Evolutionary conservation across 2,113 vertebrate species (phyloP).

Genomic region (Potamarius usumacintae): DNA sequence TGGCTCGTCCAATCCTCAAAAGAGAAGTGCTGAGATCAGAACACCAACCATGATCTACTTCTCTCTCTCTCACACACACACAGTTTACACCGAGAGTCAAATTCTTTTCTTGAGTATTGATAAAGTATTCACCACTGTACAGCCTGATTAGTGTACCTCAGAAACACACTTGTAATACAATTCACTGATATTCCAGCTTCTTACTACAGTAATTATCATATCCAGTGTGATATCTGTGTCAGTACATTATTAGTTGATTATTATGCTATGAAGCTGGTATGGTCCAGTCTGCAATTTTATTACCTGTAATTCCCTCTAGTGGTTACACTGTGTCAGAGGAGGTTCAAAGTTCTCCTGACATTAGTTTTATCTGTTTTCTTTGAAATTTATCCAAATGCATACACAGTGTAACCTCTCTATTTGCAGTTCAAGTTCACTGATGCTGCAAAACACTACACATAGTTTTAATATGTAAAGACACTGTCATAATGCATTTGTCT

Average conservation of each 20-base stretch:
- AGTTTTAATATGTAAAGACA: not conserved
- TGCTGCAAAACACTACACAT: not conserved
- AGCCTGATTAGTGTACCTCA: not conserved
- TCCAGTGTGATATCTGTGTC: not conserved
- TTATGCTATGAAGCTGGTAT: not conserved
- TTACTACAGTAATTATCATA: not conserved
- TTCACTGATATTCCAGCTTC: not conserved
- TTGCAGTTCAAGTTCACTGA: not conserved
- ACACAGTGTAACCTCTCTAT: not conserved
- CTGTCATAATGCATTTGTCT: not conserved
- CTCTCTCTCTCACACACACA: not conserved
- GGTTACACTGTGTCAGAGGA: constrained; percentile 36
- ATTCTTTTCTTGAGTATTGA: not conserved
- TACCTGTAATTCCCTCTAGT: constrained; percentile 63
- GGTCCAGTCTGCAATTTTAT: constrained; percentile 43
- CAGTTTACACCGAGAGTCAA: not conserved
- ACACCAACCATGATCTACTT: not conserved
- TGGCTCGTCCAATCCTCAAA: constrained; percentile 42
- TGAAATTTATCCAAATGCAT: not conserved
- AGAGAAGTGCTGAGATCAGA: constrained; percentile 45
- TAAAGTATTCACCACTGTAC: not conserved
- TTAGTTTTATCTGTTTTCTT: not conserved
- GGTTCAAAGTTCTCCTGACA: not conserved
- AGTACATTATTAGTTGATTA: not conserved
- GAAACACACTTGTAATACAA: not conserved